phyloP scores from a whole-genome alignment of 2,113 vertebrate species.

The Gallinago media region DNA sequence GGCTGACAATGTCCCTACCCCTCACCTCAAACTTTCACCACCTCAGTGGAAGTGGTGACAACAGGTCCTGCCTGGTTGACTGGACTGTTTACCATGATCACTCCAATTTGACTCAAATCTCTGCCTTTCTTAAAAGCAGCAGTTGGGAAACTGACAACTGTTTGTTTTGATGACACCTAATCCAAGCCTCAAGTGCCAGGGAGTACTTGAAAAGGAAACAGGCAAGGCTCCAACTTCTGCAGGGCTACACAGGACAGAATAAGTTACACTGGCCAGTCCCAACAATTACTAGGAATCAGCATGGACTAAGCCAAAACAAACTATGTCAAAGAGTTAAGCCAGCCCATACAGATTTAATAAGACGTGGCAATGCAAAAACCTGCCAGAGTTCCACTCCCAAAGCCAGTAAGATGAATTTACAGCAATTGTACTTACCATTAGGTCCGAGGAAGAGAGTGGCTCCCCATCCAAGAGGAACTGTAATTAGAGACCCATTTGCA shows the following conservation, averaged over 20 bases:
- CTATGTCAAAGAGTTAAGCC: background rate
- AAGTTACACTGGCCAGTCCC: background rate
- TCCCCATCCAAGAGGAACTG: constrained; percentile 89
- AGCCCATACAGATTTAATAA: background rate
- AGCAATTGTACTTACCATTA: constrained; percentile 80
- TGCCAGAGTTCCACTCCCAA: background rate
- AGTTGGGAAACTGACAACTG: background rate
- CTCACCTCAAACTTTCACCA: background rate
- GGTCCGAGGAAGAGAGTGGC: constrained; percentile 81
- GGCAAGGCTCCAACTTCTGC: background rate
- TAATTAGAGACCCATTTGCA: constrained; percentile 45
- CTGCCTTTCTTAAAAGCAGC: background rate
- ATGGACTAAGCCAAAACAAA: background rate
- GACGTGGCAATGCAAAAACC: background rate
- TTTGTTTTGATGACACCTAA: background rate
- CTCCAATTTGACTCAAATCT: background rate
- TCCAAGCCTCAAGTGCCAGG: background rate
- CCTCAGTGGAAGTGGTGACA: background rate
- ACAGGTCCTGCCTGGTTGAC: background rate
- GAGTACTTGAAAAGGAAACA: background rate
- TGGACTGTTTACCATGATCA: background rate
- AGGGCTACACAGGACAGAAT: background rate
- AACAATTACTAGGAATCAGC: background rate
- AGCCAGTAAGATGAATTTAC: background rate
- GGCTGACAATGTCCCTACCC: background rate